A percentile compares a stretch with the other conserved stretches of the same genome.
phyloP scores from a whole-genome alignment of 1,140 invertebrate species.

The Aphelenchoides avenae region DNA sequence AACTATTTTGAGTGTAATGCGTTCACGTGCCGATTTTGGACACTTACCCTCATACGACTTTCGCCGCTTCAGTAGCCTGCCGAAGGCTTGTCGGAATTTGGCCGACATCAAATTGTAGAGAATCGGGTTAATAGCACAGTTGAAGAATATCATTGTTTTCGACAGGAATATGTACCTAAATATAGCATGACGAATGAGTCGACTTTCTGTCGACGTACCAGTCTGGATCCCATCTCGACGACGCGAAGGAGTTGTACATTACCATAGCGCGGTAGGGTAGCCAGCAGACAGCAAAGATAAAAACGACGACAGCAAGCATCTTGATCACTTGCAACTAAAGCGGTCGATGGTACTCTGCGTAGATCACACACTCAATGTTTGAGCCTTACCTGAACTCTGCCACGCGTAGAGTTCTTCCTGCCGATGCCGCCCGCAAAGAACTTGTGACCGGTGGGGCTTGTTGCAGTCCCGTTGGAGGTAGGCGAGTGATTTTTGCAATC shows the following conservation, averaged over 20 bases:
- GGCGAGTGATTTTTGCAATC: no score
- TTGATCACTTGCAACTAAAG: conserved; percentile 64
- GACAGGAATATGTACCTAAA: conserved; percentile 63
- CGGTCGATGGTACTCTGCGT: no score
- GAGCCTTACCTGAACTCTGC: conserved; percentile 8
- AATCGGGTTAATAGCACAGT: conserved; percentile 71
- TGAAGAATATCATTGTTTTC: conserved; percentile 49
- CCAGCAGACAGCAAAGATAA: conserved; percentile 66
- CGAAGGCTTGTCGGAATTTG: conserved; percentile 68
- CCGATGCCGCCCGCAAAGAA: conserved; percentile 1
- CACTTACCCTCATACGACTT: no score
- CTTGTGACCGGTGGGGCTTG: no score
- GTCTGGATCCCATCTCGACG: conserved; percentile 42
- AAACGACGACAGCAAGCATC: conserved; percentile 65
- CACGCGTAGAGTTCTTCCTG: conserved; percentile 3
- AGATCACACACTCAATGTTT: no score
- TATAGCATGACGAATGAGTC: neutral
- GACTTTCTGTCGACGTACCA: conserved; percentile 30
- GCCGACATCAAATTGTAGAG: conserved; percentile 81
- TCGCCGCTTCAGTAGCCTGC: conserved; percentile 12
- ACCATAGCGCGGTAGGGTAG: conserved; percentile 61
- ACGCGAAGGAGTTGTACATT: conserved; percentile 56
- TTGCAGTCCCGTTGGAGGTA: no score
- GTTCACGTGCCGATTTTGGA: no score
- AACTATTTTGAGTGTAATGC: no score